Percentiles rank a stretch among this genome's conserved stretches.
These are phyloP conservation scores for Boloria euphrosyne DNA, from an alignment of 2,888 invertebrate genomes.

Conservation along the genomic window DNA sequence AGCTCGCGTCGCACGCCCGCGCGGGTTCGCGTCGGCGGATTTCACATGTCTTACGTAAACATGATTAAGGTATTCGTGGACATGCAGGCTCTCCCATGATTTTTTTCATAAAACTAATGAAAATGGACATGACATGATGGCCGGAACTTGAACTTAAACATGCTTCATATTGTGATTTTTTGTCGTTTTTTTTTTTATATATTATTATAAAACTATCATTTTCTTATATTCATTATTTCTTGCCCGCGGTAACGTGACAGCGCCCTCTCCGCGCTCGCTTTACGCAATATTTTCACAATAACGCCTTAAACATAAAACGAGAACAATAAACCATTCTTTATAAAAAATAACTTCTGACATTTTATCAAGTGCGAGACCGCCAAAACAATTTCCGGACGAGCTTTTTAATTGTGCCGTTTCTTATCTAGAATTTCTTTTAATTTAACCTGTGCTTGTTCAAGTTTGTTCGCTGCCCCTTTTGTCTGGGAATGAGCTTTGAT, in stretches of 20 bases:
- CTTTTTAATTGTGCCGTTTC: conserved; percentile 1
- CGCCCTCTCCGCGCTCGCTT: neutral
- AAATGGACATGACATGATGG: no score
- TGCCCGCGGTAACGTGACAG: neutral
- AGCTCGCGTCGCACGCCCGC: neutral
- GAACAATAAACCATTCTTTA: conserved; percentile 15
- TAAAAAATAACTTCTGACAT: conserved; percentile 4
- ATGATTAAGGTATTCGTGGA: no score
- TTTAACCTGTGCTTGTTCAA: conserved; percentile 20
- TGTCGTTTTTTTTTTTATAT: no score
- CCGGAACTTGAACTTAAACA: no score
- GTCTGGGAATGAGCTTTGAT: neutral
- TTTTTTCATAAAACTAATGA: no score
- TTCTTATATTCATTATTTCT: no score
- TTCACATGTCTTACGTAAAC: no score
- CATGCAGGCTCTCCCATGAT: neutral
- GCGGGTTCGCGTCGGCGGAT: no score
- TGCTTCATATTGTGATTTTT: no score
- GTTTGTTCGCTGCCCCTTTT: conserved; percentile 1
- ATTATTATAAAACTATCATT: no score
- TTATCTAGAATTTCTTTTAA: conserved; percentile 17
- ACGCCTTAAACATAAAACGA: conserved; percentile 14
- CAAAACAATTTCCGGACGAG: neutral
- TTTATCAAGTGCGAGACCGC: conserved; percentile 3
- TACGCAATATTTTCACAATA: conserved; percentile 13